Evolutionary conservation across 2,888 invertebrate genomes (phyloP), one percentile per base, ranked within the genome.

Genomic region (Exephanes ischioxanthus): DNA sequence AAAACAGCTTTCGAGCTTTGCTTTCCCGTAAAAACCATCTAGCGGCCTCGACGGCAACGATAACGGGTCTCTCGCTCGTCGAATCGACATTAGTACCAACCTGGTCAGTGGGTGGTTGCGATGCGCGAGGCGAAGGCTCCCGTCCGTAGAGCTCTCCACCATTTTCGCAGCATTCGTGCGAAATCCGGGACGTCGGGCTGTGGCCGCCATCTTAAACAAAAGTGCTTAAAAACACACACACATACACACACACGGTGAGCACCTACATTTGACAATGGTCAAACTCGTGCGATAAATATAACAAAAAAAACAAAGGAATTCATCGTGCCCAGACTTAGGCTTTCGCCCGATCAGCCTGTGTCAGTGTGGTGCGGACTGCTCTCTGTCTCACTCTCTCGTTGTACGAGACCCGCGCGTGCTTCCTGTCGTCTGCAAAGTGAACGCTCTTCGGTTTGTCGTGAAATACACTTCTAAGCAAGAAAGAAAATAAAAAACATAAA

Each of bases 171-270:
- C 91, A 90, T 89, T 89, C 89, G 91, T 90, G 91, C 90, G 90
- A 92, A 91, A 90, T 90, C 89, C 87, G 87, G 90, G 90, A 89
- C 89, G 89, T 88, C 88, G 87, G 78, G 88, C 87, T 84, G 86
- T 89, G 45, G 92, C 90, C 91, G 92, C 92, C 92, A 92, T 92
- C 92, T 92, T 92, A 89, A 88, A 88, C 78, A 86, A 86, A 89
- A 84, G 84, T 72, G 73, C 70, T 77, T 33, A 33, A 68, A 76
- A 26, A 63, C 26, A 30, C 26, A 22, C 58, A 26, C 26, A 11
- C 55, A 37, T 1, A 58, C 55, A 26, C 11, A 26, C 26, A 14
- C 82, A 16, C 26, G 61, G 58, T 26, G 41, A 81, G 14, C 22
- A 11, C 1, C 14, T 22, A 4, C 58, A 26, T 26, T 14, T 5